Evolutionary conservation across 2,797 vertebrate species (phyloP).

Genomic region (Semaprochilodus insignis): DNA sequence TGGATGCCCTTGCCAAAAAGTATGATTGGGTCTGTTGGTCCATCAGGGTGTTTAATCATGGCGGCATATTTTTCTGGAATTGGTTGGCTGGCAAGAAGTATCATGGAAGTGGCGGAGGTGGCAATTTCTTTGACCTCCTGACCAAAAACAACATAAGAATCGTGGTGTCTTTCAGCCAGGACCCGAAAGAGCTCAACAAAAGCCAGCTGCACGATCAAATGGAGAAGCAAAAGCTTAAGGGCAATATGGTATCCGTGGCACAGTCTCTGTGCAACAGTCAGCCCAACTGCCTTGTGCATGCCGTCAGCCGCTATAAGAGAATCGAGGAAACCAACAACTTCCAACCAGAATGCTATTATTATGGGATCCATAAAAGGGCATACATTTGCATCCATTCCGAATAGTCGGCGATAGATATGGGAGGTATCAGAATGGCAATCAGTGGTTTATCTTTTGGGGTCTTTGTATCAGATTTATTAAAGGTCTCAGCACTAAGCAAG

Average conservation of each 20-base stretch:
- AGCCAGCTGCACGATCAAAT: constrained; percentile 73
- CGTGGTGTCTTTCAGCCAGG: constrained; percentile 77
- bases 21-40: constrained; percentile 86
- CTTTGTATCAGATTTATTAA: neutral
- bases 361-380: constrained; percentile 74
- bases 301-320: constrained; percentile 79
- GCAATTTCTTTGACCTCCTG: constrained; percentile 78
- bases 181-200: constrained; percentile 77
- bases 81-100: constrained; percentile 82
- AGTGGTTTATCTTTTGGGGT: constrained; percentile 11
- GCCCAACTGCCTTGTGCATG: constrained; percentile 79
- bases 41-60: constrained; percentile 72
- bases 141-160: constrained; percentile 78
- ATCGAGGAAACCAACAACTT: constrained; percentile 83
- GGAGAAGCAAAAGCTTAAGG: constrained; percentile 74
- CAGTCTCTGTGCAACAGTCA: constrained; percentile 68
- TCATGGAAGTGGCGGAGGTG: constrained; percentile 73
- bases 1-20: constrained; percentile 75
- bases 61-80: constrained; percentile 80
- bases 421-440: constrained; percentile 37
- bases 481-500: constrained; percentile 7
- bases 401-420: constrained; percentile 55
- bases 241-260: constrained; percentile 78
- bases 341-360: constrained; percentile 78
- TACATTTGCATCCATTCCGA: constrained; percentile 79